Evolutionary conservation across 2,797 vertebrate species (phyloP).

Genomic region (Arremon aurantiirostris): DNA sequence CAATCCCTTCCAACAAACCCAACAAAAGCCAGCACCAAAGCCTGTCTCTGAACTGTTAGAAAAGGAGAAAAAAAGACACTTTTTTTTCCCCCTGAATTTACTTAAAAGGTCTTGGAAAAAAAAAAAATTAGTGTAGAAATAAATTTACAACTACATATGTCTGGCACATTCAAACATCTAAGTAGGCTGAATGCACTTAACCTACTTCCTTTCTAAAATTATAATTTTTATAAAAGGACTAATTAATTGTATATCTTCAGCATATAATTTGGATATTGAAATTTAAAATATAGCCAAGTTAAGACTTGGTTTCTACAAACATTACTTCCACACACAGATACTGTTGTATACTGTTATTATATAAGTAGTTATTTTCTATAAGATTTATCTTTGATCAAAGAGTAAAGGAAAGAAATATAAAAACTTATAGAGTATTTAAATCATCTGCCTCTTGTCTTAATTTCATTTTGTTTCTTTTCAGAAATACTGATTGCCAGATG

Average conservation of each 20-base stretch:
- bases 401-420: not conserved
- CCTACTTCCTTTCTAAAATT: not conserved
- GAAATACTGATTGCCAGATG: not conserved
- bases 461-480: not conserved
- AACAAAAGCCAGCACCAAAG: not conserved
- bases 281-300: not conserved
- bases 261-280: not conserved
- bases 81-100: not conserved
- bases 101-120: accelerated
- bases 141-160: not conserved
- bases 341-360: not conserved
- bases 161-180: not conserved
- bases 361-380: not conserved
- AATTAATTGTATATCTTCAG: not conserved
- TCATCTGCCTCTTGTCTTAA: not conserved
- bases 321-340: not conserved
- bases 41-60: not conserved
- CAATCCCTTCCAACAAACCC: not conserved
- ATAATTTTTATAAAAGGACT: not conserved
- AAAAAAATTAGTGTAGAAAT: accelerated
- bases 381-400: not conserved
- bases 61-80: not conserved
- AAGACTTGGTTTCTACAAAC: not conserved
- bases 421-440: not conserved
- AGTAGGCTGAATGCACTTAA: not conserved